phyloP scores from a whole-genome alignment of 1,140 invertebrate species.

The Periplaneta americana region DNA sequence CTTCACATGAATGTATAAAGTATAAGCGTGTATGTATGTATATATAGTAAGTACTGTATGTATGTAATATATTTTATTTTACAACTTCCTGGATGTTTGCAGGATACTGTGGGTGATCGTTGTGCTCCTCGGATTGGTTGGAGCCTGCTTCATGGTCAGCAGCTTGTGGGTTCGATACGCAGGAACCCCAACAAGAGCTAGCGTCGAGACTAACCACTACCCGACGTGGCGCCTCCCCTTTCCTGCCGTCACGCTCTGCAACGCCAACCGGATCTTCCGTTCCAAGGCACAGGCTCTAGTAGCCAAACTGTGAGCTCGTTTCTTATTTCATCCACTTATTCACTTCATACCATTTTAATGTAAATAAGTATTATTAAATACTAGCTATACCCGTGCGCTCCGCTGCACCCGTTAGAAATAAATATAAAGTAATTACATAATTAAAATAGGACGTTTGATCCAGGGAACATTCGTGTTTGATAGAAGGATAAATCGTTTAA shows the following conservation, averaged over 20 bases:
- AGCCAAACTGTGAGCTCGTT: slow-evolving; percentile 13
- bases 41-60: neutral
- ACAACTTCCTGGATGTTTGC: neutral
- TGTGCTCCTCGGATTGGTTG: slow-evolving; percentile 21
- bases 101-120: slow-evolving; percentile 31
- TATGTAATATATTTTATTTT: neutral
- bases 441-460: too few species aligned
- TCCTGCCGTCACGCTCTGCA: slow-evolving; percentile 32
- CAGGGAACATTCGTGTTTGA: too few species aligned
- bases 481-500: too few species aligned
- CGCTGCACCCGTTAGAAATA: too few species aligned
- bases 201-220: slow-evolving; percentile 27
- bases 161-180: slow-evolving; percentile 28
- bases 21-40: neutral
- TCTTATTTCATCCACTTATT: too few species aligned
- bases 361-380: too few species aligned
- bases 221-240: slow-evolving; percentile 29
- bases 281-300: slow-evolving; percentile 10
- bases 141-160: slow-evolving; percentile 27
- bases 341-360: too few species aligned
- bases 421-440: too few species aligned
- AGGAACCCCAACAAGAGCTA: slow-evolving; percentile 28
- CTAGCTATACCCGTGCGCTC: too few species aligned
- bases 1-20: neutral
- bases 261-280: slow-evolving; percentile 22